These are phyloP conservation scores for Perccottus glenii DNA, from an alignment of 2,113 vertebrate genomes.

Conservation along the genomic window DNA sequence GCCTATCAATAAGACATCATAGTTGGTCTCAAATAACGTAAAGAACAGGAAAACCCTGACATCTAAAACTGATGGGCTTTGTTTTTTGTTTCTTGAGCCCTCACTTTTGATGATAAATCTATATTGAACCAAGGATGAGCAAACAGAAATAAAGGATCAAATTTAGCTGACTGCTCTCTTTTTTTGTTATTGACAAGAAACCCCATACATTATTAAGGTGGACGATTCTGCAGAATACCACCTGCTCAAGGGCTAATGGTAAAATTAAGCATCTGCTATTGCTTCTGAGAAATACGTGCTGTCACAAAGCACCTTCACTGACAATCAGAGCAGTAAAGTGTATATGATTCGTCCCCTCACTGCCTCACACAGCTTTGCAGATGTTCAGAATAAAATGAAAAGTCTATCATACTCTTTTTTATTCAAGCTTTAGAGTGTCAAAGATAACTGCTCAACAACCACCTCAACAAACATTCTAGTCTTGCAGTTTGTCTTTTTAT, in stretches of 20 bases:
- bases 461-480: too few species aligned
- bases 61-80: not conserved
- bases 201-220: conserved; percentile 6
- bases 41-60: conserved; percentile 13
- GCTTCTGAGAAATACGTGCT: conserved; percentile 23
- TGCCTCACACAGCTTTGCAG: too few species aligned
- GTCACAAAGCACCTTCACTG: conserved; percentile 23
- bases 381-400: too few species aligned
- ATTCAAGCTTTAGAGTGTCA: too few species aligned
- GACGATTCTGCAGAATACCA: not conserved
- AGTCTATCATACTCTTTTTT: too few species aligned
- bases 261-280: conserved; percentile 20
- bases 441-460: too few species aligned
- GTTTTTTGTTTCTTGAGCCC: not conserved
- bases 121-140: conserved; percentile 17
- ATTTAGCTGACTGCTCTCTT: conserved; percentile 1
- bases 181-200: conserved; percentile 18
- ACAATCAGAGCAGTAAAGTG: conserved; percentile 33
- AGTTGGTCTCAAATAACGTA: conserved; percentile 17
- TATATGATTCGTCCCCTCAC: too few species aligned
- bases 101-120: conserved; percentile 22
- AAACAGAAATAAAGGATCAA: conserved; percentile 12
- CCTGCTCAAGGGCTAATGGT: not conserved
- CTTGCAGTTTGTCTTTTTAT: too few species aligned
- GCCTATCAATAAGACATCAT: conserved; percentile 3